Evolutionary conservation across 2,113 vertebrate species (phyloP).

Genomic region (Alces alces): DNA sequence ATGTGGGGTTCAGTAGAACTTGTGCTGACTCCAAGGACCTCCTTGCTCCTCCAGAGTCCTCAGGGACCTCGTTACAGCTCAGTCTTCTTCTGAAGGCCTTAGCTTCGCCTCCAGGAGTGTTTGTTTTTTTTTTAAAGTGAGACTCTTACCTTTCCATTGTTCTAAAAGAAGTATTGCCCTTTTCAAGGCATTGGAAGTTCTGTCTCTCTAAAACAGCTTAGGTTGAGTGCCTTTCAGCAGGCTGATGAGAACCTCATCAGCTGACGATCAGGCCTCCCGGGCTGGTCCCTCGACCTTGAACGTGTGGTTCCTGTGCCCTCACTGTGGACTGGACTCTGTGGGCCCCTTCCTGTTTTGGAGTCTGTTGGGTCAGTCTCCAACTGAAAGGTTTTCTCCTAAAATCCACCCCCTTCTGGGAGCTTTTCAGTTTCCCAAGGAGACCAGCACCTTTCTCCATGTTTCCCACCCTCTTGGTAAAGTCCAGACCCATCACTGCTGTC

Average conservation of each 20-base stretch:
- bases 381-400: neutral
- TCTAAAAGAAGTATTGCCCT: neutral
- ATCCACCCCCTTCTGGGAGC: neutral
- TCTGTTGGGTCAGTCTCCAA: neutral
- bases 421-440: neutral
- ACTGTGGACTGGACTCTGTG: neutral
- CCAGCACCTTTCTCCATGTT: neutral
- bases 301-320: neutral
- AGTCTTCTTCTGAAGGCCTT: neutral
- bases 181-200: neutral
- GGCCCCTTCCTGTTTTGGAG: neutral
- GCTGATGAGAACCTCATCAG: neutral
- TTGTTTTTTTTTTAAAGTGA: neutral
- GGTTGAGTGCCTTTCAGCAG: neutral
- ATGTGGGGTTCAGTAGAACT: neutral
- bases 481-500: neutral
- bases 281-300: neutral
- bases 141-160: neutral
- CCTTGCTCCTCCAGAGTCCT: neutral
- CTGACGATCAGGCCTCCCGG: neutral
- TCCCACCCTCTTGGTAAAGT: neutral
- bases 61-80: neutral
- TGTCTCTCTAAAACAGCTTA: neutral
- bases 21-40: neutral
- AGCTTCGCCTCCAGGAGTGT: accelerated